phyloP scores from a whole-genome alignment of 1,140 invertebrate genomes.

The Stegodyphus mimosarum region DNA sequence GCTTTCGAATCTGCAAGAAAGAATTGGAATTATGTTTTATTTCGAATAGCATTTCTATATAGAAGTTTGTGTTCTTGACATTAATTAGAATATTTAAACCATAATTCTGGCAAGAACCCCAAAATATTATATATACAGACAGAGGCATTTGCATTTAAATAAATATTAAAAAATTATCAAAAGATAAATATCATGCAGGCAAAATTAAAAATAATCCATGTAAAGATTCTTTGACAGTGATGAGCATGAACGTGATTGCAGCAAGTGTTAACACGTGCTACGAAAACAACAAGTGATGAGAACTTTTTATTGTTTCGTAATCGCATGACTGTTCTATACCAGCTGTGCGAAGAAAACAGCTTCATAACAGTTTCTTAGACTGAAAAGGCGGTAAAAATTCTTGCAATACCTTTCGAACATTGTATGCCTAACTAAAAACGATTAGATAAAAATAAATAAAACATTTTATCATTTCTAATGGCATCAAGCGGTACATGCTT shows the following conservation, averaged over 20 bases:
- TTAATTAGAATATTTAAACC: too few relatives aligned
- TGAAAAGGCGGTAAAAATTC: background rate
- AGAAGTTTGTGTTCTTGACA: too few relatives aligned
- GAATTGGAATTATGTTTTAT: too few relatives aligned
- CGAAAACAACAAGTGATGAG: conserved; percentile 20
- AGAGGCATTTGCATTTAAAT: too few relatives aligned
- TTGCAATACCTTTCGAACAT: background rate
- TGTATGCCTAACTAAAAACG: background rate
- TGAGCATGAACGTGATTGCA: conserved; percentile 28
- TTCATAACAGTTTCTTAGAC: too few relatives aligned
- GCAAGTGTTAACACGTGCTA: conserved; percentile 31
- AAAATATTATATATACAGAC: too few relatives aligned
- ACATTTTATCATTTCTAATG: background rate
- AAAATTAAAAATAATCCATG: too few relatives aligned
- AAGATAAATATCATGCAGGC: too few relatives aligned
- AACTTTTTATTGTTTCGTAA: background rate
- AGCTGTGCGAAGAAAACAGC: background rate
- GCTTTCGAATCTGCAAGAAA: too few relatives aligned
- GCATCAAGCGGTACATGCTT: background rate
- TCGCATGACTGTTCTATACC: background rate
- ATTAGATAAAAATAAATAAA: conserved; percentile 13
- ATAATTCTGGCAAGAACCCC: too few relatives aligned
- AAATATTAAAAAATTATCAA: too few relatives aligned
- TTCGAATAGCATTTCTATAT: too few relatives aligned
- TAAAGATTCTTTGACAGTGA: background rate